phyloP scores from a whole-genome alignment of 1,140 invertebrate species.

The Drosophila nasuta region DNA sequence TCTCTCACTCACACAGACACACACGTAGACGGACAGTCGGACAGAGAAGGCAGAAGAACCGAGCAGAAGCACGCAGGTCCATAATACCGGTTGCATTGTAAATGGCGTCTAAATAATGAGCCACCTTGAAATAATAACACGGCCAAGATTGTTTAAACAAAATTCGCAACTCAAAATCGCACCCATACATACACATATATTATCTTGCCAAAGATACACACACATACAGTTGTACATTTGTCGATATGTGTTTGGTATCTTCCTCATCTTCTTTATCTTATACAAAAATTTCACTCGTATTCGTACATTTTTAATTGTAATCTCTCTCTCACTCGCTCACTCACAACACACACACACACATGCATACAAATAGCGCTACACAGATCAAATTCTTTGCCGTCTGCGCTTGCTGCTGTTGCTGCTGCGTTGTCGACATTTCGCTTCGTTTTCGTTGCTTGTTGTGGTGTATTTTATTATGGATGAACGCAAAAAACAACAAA shows the following conservation, averaged over 20 bases:
- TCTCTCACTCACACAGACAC: slow-evolving; percentile 11
- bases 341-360: slow-evolving; percentile 41
- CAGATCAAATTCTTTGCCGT: slow-evolving; percentile 72
- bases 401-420: slow-evolving; percentile 46
- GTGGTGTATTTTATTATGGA: slow-evolving; percentile 20
- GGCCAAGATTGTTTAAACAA: slow-evolving; percentile 81
- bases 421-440: slow-evolving; percentile 67
- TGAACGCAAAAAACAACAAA: slow-evolving; percentile 31
- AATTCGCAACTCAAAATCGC: slow-evolving; percentile 51
- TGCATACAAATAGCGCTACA: slow-evolving; percentile 51
- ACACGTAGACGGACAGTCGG: background rate
- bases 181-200: slow-evolving; percentile 20
- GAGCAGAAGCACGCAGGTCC: slow-evolving; percentile 35
- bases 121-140: slow-evolving; percentile 74
- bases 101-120: slow-evolving; percentile 73
- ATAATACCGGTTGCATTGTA: slow-evolving; percentile 74
- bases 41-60: slow-evolving; percentile 14
- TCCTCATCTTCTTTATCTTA: slow-evolving; percentile 71
- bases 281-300: slow-evolving; percentile 61
- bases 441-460: slow-evolving; percentile 59
- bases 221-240: slow-evolving; percentile 10
- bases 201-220: slow-evolving; percentile 20
- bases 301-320: slow-evolving; percentile 60
- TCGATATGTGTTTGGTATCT: slow-evolving; percentile 57
- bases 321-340: slow-evolving; percentile 50